Conservation (phyloP, 64 coral and sea anemone genomes). For the Acropora yongei region DNA sequence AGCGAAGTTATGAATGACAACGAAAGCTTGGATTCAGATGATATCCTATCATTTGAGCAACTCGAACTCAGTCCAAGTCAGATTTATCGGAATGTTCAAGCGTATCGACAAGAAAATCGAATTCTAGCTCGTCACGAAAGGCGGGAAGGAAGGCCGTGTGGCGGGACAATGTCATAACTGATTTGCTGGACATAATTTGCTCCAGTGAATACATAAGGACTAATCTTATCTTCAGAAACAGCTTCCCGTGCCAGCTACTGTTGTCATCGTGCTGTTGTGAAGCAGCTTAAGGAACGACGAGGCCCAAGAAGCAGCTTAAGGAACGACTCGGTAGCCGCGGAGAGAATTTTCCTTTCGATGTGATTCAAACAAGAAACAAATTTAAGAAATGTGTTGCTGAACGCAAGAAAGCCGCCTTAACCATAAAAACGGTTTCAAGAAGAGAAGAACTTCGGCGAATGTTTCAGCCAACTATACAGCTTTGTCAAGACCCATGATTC, state of each 20-base stretch:
- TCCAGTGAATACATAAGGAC: constrained; percentile 52
- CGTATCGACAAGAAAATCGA: constrained; percentile 52
- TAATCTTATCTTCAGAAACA: constrained; percentile 58
- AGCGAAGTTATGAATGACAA: background rate
- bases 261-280: too few relatives aligned
- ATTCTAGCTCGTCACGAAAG: constrained; percentile 42
- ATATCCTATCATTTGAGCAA: constrained; percentile 23
- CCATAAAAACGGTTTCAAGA: background rate
- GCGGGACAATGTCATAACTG: constrained; percentile 47
- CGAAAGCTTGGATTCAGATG: constrained; percentile 36
- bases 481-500: background rate
- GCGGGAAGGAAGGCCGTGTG: constrained; percentile 51
- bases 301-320: constrained; percentile 22
- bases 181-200: constrained; percentile 62
- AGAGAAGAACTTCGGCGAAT: background rate
- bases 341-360: constrained; percentile 9
- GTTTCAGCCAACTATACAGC: background rate
- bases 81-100: constrained; percentile 55
- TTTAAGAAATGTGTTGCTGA: background rate
- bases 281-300: too few relatives aligned
- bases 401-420: background rate
- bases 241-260: too few relatives aligned
- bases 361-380: background rate
- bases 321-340: constrained; percentile 50
- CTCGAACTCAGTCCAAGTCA: constrained; percentile 56